Evolutionary conservation across 2,113 vertebrate species (phyloP), one percentile per base, ranked within the genome.

Genomic region (Clarias gariepinus): DNA sequence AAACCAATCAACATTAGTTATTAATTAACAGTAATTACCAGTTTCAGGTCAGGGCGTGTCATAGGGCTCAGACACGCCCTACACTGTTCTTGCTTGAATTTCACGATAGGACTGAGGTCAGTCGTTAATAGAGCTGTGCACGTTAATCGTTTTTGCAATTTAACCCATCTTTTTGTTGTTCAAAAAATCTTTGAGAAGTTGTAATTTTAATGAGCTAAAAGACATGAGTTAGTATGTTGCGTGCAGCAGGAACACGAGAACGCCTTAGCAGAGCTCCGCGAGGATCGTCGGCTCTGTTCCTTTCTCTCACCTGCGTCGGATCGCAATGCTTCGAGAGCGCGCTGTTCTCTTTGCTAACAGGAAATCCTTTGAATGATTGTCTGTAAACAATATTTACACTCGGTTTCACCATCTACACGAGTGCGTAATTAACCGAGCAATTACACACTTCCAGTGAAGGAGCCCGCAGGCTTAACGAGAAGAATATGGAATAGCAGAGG

Each of bases 131-230:
- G 7, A 47, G 6, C 41, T 41, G 41, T 41, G 41, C 41, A 41
- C 4, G 0, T 47, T 47, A 8, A 47, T 47, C 7, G 47, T 47
- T 47, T 47, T 8, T 47, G 47, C 47, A 47, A 8, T 47, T 47
- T 8, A 47, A 47, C 47, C 47, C 0, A 47, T 47, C 84, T 91
- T 91, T 92, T 91, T 89, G 33, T 36, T 36, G 33, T 36, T 36
- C 33, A 36, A 36, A 36, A 36, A 36, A 36, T 36, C 33, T 36
- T 2, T 3, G 3, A 36, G 86, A 88, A 86, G 58, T 84, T 61
- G 60, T 89, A 81, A 87, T 88, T 87, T 91, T 90, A 92, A 82
- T 84, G 89, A 47, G 47, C 85, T 80, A 87, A 89, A 83, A 87
- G 87, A 41, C 63, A 81, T 60, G 41, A 85, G 90, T 92, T 87